Conservation (phyloP, 2,888 invertebrate species). For the Cerastis rubricosa region DNA sequence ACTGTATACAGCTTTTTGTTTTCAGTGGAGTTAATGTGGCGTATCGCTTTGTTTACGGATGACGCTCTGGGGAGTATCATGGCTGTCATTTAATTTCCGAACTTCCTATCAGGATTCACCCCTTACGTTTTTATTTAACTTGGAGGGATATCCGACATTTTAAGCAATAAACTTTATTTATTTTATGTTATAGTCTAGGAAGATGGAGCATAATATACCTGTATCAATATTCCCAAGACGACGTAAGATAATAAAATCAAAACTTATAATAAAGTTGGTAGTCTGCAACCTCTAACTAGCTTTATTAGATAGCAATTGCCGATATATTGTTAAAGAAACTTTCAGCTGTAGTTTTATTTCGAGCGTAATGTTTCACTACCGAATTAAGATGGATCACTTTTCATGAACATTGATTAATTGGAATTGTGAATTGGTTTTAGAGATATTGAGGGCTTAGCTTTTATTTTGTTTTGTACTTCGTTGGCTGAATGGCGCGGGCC, state of each 20-base stretch:
- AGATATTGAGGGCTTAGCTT: constrained; percentile 39
- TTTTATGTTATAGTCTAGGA: constrained; percentile 32
- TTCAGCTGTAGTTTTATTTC: constrained; percentile 41
- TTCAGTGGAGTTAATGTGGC: constrained; percentile 25
- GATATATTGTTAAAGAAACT: constrained; percentile 35
- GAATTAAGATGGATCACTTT: constrained; percentile 51
- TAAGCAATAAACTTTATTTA: constrained; percentile 48
- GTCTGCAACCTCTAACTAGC: constrained; percentile 12
- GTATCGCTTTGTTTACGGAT: constrained; percentile 27
- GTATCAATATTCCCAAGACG: constrained; percentile 38
- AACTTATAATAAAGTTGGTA: constrained; percentile 27
- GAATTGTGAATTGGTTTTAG: constrained; percentile 45
- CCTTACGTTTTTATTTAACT: constrained; percentile 46
- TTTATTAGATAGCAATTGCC: constrained; percentile 13
- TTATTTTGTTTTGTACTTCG: constrained; percentile 33
- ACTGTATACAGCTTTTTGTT: constrained; percentile 32
- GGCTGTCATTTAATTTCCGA: constrained; percentile 26
- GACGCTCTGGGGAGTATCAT: constrained; percentile 13
- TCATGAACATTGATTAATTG: constrained; percentile 60
- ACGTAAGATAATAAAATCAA: constrained; percentile 35
- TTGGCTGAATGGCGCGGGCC: not conserved
- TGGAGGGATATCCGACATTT: constrained; percentile 24
- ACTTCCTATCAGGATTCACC: constrained; percentile 20
- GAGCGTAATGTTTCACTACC: constrained; percentile 35
- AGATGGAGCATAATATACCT: constrained; percentile 4